Evolutionary conservation across 2,888 invertebrate genomes (phyloP).

Genomic region (Cyaniris semiargus): DNA sequence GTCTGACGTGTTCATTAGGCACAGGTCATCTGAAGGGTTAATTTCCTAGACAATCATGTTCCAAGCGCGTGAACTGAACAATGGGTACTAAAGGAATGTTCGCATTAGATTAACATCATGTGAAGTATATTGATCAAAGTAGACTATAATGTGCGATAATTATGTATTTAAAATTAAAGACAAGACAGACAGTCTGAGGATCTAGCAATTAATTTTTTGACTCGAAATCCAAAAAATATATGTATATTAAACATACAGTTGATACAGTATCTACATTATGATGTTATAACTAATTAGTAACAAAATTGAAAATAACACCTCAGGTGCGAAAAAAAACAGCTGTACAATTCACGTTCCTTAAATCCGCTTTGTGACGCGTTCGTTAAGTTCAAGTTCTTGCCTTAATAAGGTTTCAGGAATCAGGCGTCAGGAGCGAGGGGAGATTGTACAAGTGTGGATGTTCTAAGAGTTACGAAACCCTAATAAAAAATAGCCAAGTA

Average conservation of each 20-base stretch:
- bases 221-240: too few species aligned
- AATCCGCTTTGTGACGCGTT: constrained; percentile 35
- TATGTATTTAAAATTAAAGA: not conserved
- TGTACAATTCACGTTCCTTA: not conserved
- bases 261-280: too few species aligned
- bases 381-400: constrained; percentile 39
- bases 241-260: too few species aligned
- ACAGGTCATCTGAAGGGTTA: constrained; percentile 24
- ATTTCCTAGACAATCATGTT: constrained; percentile 18
- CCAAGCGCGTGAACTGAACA: constrained; percentile 9
- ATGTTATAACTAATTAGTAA: not conserved
- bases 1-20: constrained; percentile 26
- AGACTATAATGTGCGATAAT: not conserved
- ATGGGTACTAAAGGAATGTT: not conserved
- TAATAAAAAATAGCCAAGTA: constrained; percentile 49
- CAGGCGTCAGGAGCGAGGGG: constrained; percentile 40
- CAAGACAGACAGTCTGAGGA: not conserved
- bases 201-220: too few species aligned
- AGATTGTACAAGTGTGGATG: constrained; percentile 46
- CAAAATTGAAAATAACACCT: not conserved
- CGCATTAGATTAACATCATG: not conserved
- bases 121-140: not conserved
- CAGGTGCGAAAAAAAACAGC: not conserved
- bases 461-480: constrained; percentile 55
- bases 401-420: constrained; percentile 42